A percentile compares a stretch with the other conserved stretches of the same genome.
phyloP scores from a whole-genome alignment of 1,140 invertebrate species.

The Lasioglossum baleicum region DNA sequence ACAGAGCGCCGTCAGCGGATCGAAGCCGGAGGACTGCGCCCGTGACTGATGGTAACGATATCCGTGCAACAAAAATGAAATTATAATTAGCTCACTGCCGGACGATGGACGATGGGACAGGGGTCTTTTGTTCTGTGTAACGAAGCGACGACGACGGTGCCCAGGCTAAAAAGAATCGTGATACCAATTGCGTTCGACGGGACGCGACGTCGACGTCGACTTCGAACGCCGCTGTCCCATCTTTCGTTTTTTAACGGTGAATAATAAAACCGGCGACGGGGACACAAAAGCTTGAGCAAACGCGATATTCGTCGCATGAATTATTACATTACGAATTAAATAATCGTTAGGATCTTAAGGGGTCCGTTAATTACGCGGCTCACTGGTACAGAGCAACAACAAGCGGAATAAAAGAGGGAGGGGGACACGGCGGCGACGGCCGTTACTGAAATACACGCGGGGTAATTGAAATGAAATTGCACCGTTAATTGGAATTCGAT shows the following conservation, averaged over 20 bases:
- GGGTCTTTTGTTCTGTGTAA: conserved; percentile 42
- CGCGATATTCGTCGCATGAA: not conserved
- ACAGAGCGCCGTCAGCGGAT: not conserved
- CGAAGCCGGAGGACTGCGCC: conserved; percentile 17
- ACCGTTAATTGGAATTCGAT: conserved; percentile 28
- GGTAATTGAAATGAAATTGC: conserved; percentile 11
- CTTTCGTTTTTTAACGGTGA: not conserved
- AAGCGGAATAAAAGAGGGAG: not conserved
- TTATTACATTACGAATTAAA: conserved; percentile 14
- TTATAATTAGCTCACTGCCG: conserved; percentile 55
- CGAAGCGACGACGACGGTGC: conserved; percentile 36
- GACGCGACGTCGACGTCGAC: not conserved
- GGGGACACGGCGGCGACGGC: not conserved
- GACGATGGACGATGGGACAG: not conserved
- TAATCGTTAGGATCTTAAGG: conserved; percentile 14
- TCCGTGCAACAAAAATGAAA: conserved; percentile 45
- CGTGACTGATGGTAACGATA: conserved; percentile 55
- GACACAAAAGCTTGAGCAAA: not conserved
- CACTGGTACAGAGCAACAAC: conserved; percentile 10
- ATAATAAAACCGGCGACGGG: not conserved
- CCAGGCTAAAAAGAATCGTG: not conserved
- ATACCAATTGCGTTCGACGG: not conserved
- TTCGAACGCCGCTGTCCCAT: too few relatives aligned
- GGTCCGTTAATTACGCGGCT: conserved; percentile 31
- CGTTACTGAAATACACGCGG: not conserved